A percentile compares a stretch with the other conserved stretches of the same genome.
Conservation (phyloP, 2,797 vertebrate species). For the Enteromius paludinosus region DNA sequence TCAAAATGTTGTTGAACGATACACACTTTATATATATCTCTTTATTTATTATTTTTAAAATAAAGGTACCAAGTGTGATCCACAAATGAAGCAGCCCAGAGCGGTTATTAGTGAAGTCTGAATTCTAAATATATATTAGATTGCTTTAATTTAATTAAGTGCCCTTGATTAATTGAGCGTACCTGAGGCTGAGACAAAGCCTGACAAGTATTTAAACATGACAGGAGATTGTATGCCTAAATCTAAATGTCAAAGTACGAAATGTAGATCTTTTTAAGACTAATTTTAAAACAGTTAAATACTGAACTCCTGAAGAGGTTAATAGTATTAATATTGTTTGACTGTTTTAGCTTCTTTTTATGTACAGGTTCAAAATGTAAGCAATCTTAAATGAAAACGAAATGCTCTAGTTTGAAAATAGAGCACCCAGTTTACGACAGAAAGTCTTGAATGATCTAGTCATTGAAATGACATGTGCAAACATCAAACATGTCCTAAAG, state of each 20-base stretch:
- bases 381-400: constrained; percentile 7
- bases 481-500: constrained; percentile 7
- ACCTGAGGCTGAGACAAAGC: not conserved
- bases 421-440: constrained; percentile 4
- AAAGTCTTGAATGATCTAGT: not conserved
- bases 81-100: not conserved
- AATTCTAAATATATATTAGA: constrained; percentile 4
- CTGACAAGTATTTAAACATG: not conserved
- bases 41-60: too few relatives aligned
- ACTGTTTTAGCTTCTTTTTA: not conserved
- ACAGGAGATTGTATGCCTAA: not conserved
- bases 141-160: constrained; percentile 8
- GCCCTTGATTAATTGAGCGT: not conserved
- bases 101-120: not conserved
- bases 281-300: not conserved
- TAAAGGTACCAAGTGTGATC: not conserved
- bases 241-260: not conserved
- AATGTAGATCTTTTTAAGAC: not conserved
- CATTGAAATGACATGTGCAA: constrained; percentile 5
- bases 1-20: not conserved
- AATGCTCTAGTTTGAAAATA: not conserved
- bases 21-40: too few relatives aligned
- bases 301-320: not conserved
- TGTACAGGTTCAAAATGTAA: not conserved
- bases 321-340: not conserved